Percentiles rank a stretch among this genome's conserved stretches.
phyloP scores from a whole-genome alignment of 2,797 vertebrate species.

The Trachops cirrhosus region DNA sequence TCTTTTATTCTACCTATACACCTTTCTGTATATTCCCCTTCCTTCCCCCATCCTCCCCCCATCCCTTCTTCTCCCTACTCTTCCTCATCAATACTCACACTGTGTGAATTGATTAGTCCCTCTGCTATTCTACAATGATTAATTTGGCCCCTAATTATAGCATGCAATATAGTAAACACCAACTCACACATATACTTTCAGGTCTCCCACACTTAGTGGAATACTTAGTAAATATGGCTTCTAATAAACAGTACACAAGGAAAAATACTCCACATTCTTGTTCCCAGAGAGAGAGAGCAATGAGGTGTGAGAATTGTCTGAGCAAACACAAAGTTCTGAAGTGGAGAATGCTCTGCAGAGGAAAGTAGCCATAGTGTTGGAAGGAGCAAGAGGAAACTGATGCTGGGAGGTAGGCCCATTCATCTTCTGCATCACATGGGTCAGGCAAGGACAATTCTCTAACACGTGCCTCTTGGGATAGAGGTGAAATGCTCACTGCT shows the following conservation, averaged over 20 bases:
- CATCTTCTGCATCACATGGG: neutral
- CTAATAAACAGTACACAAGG: neutral
- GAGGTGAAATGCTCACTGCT: neutral
- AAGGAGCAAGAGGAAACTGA: neutral
- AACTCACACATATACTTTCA: neutral
- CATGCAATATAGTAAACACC: neutral
- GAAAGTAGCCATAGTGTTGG: neutral
- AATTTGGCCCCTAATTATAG: neutral
- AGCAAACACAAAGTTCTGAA: neutral
- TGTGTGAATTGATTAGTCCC: neutral
- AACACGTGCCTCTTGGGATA: neutral
- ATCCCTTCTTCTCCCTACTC: neutral
- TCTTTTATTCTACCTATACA: neutral
- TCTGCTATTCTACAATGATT: neutral
- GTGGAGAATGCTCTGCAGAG: neutral
- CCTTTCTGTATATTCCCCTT: slow-evolving; percentile 25
- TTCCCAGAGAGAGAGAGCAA: neutral
- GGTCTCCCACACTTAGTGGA: neutral
- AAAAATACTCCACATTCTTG: neutral
- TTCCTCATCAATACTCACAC: neutral
- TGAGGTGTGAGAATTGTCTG: neutral
- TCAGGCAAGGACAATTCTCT: neutral
- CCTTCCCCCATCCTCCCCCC: neutral
- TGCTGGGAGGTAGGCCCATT: neutral
- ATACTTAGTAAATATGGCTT: neutral